Evolutionary conservation across 2,888 invertebrate species (phyloP).

Genomic region (Acrobasis consociella): DNA sequence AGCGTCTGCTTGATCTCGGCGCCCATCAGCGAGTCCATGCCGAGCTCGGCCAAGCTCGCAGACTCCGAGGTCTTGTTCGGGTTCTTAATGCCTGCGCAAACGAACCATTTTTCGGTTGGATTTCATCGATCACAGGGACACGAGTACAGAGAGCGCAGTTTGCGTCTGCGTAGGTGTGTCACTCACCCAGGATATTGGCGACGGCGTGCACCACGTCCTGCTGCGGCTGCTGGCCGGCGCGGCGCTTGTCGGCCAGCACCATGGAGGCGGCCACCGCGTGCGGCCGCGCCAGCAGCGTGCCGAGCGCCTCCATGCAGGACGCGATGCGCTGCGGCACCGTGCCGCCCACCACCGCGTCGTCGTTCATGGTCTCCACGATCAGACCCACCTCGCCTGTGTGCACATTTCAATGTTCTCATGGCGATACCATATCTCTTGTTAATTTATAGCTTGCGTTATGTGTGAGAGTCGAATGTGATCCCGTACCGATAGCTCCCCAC

Average conservation of each 20-base stretch:
- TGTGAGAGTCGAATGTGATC: background rate
- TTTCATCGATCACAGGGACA: too few relatives aligned
- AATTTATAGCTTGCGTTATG: background rate
- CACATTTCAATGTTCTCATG: background rate
- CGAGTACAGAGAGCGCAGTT: too few relatives aligned
- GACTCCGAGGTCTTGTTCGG: conserved; percentile 87
- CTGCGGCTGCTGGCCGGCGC: conserved; percentile 80
- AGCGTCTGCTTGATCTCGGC: conserved; percentile 99
- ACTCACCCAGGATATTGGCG: conserved; percentile 91
- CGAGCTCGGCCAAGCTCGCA: conserved; percentile 94
- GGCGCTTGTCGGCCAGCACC: conserved; percentile 94
- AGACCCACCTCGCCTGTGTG: conserved; percentile 93
- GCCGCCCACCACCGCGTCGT: conserved; percentile 96
- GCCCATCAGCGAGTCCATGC: conserved; percentile 99
- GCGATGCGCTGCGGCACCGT: conserved; percentile 97
- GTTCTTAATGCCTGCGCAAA: conserved; percentile 90
- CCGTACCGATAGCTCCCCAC: conserved; percentile 96
- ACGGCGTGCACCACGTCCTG: conserved; percentile 88
- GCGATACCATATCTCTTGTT: too few relatives aligned
- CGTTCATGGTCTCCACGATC: conserved; percentile 93
- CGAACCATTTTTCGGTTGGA: too few relatives aligned
- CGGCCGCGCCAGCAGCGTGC: conserved; percentile 94
- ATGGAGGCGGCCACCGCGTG: conserved; percentile 91
- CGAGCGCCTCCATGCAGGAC: conserved; percentile 95
- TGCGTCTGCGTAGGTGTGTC: background rate